Percentiles rank a stretch among this genome's conserved stretches.
Conservation (phyloP, 2,888 invertebrate species). For the Drosophila quinaria region DNA sequence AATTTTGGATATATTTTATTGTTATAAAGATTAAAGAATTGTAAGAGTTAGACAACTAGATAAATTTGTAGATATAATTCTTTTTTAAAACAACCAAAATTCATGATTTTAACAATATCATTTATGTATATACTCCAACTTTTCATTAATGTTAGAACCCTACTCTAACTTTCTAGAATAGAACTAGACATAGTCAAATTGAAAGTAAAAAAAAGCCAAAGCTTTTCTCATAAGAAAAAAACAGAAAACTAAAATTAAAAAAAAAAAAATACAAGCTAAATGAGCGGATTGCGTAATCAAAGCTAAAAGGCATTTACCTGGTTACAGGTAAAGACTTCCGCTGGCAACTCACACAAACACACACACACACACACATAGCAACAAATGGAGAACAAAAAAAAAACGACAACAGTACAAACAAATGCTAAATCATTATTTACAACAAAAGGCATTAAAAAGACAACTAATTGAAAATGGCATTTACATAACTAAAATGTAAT, state of each 20-base stretch:
- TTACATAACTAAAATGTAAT: slow-evolving; percentile 78
- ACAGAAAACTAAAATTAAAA: neutral
- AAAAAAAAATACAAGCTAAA: slow-evolving; percentile 5
- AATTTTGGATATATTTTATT: too few relatives aligned
- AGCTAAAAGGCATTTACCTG: slow-evolving; percentile 11
- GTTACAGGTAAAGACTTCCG: slow-evolving; percentile 30
- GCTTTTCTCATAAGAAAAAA: slow-evolving; percentile 1
- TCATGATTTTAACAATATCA: neutral
- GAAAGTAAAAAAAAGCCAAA: slow-evolving; percentile 11
- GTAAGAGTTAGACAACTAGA: too few relatives aligned
- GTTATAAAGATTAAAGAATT: too few relatives aligned
- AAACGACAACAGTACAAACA: slow-evolving; percentile 41
- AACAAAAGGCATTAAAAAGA: slow-evolving; percentile 20
- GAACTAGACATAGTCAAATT: neutral
- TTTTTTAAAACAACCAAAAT: too few relatives aligned
- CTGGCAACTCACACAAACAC: slow-evolving; percentile 11
- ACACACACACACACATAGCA: neutral
- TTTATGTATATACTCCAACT: neutral
- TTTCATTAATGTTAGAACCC: too few relatives aligned
- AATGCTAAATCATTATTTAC: slow-evolving; percentile 27
- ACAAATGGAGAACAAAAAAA: slow-evolving; percentile 1
- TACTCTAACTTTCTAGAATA: neutral
- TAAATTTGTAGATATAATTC: too few relatives aligned
- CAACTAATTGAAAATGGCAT: slow-evolving; percentile 74
- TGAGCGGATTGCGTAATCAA: slow-evolving; percentile 33